Evolutionary conservation across 2,797 vertebrate genomes (phyloP), one percentile per base, ranked within the genome.

Genomic region (Trachurus trachurus): DNA sequence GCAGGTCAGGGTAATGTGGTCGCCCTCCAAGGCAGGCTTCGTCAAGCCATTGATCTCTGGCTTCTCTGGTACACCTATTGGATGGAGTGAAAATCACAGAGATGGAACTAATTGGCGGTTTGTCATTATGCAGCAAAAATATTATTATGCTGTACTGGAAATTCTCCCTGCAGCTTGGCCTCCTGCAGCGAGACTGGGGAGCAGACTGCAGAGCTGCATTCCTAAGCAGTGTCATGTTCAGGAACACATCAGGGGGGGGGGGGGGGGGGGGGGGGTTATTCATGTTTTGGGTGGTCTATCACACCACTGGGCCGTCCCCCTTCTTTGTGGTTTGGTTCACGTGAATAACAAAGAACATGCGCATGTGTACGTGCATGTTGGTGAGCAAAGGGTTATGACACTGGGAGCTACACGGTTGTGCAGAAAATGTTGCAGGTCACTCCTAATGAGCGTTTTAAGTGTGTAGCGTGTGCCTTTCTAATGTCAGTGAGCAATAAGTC

Each of bases 31-130:
- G 62, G 97, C 96, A 0, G 98, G 98, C 86, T 97, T 98, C 47
- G 94, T 96, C 93, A 98, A 95, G 85, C 98, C 98, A 70, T 96
- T 96, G 77, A 99, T 99, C 87, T 98, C 96, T 44, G 98, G 98
- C 90, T 97, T 98, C 89, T 97, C 97, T 2, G 98, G 98, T 86
- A 99, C 98, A 90, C 98, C 98, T 99, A 86, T 50, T 79, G 61
- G 72, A 84, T 16, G 59, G 50, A 81, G 66, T 1, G 37, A 66
- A 81, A 84, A 88, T 72, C 66, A 85, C 65, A 70, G 40, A 4
- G 0, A 74, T 61, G 70, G 61, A 82, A 82, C 57, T 71, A 73
- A 69, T 83, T 84, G 71, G 72, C 49, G 6, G 66, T 37, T 22
- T 34, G 74, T 76, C 76, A 82, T 84, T 75, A 83, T 75, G 81